Evolutionary conservation across 2,888 invertebrate genomes (phyloP).

Genomic region (Geotrupes spiniger): DNA sequence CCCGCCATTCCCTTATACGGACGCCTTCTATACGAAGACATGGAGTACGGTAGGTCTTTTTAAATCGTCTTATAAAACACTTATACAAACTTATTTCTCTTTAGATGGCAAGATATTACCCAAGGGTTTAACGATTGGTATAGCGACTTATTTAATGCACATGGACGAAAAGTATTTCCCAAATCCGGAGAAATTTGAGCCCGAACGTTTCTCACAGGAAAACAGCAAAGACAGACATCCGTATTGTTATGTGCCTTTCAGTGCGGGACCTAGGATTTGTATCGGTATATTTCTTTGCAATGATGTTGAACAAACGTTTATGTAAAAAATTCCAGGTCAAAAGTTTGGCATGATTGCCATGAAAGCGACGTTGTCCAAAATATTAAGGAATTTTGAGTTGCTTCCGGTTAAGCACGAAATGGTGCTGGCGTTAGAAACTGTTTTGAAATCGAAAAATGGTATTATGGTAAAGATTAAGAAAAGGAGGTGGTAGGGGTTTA

Average conservation of each 20-base stretch:
- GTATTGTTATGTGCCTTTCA: conserved; percentile 42
- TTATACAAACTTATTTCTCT: conserved; percentile 22
- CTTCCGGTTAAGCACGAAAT: conserved; percentile 44
- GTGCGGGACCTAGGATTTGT: conserved; percentile 42
- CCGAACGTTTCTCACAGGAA: conserved; percentile 47
- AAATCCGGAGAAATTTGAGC: conserved; percentile 50
- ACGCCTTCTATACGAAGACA: conserved; percentile 49
- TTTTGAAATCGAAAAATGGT: conserved; percentile 52
- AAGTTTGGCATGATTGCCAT: conserved; percentile 56
- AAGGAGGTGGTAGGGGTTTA: conserved; percentile 7
- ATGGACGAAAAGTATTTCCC: conserved; percentile 51
- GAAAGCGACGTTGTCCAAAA: conserved; percentile 54
- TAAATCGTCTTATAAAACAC: background rate
- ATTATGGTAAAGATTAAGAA: conserved; percentile 44
- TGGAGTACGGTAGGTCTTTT: conserved; percentile 42
- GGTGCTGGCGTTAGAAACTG: conserved; percentile 49
- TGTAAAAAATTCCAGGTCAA: conserved; percentile 45
- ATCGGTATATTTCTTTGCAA: conserved; percentile 36
- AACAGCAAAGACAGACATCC: conserved; percentile 37
- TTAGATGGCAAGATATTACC: conserved; percentile 47
- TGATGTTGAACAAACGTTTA: too few species aligned
- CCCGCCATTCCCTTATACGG: conserved; percentile 55
- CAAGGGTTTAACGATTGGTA: conserved; percentile 44
- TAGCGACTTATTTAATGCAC: conserved; percentile 50
- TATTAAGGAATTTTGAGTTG: conserved; percentile 53